These are phyloP conservation scores for Ricordea florida DNA, from an alignment of 92 coral and sea anemone species.

Conservation along the genomic window DNA sequence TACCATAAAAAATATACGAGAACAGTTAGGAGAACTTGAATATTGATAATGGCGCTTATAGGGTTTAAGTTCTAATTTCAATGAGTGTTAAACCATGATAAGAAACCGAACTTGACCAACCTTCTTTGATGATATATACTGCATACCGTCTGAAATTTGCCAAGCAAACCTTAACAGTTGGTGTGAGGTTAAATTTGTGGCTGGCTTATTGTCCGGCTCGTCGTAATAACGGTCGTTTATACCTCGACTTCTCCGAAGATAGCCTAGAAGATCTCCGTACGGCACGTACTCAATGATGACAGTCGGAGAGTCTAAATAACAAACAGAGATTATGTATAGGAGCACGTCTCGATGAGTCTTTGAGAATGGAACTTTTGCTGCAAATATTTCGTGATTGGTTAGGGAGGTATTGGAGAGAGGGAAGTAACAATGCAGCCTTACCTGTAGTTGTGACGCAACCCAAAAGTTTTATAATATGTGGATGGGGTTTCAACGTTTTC, in stretches of 20 bases:
- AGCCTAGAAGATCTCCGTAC: slow-evolving; percentile 70
- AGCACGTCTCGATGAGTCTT: too few relatives aligned
- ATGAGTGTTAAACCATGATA: too few relatives aligned
- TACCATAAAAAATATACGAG: too few relatives aligned
- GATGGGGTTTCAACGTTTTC: slow-evolving; percentile 38
- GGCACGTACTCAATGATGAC: slow-evolving; percentile 64
- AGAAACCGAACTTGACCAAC: not conserved
- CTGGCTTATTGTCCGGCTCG: slow-evolving; percentile 31
- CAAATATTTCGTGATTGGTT: too few relatives aligned
- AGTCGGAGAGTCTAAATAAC: slow-evolving; percentile 5
- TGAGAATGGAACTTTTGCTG: not conserved
- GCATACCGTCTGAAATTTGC: slow-evolving; percentile 67
- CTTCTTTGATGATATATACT: slow-evolving; percentile 36
- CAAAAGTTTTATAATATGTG: slow-evolving; percentile 34
- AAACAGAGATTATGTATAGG: not conserved
- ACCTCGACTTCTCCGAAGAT: slow-evolving; percentile 58
- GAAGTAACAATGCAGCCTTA: too few relatives aligned
- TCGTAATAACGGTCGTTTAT: slow-evolving; percentile 50
- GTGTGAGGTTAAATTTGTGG: slow-evolving; percentile 35
- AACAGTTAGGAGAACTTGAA: too few relatives aligned
- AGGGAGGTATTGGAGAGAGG: too few relatives aligned
- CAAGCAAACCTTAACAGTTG: slow-evolving; percentile 55
- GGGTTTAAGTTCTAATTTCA: too few relatives aligned
- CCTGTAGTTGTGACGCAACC: slow-evolving; percentile 15
- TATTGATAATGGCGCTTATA: too few relatives aligned